Evolutionary conservation across 1,140 invertebrate species (phyloP).

Genomic region (Lepidurus packardi): DNA sequence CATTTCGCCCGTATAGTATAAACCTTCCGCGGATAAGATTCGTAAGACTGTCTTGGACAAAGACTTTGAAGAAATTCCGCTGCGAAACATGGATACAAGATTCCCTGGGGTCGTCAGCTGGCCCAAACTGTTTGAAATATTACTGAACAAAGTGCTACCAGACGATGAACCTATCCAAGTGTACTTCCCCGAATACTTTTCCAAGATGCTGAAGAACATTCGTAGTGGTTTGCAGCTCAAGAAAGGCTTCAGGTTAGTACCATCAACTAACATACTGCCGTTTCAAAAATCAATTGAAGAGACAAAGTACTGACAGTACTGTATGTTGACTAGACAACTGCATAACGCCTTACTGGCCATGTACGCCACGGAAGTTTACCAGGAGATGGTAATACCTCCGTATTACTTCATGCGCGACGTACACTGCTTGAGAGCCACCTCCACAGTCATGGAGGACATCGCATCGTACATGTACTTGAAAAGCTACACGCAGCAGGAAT

Average conservation of each 20-base stretch:
- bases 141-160: not conserved
- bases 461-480: not conserved
- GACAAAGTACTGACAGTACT: not conserved
- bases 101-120: not conserved
- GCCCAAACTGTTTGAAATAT: not conserved
- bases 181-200: not conserved
- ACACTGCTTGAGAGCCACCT: not conserved
- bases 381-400: not conserved
- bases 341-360: not conserved
- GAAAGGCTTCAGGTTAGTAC: not conserved
- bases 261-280: not conserved
- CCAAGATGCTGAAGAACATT: not conserved
- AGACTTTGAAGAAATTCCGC: not conserved
- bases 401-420: not conserved
- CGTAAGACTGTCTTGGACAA: not conserved
- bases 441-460: not conserved
- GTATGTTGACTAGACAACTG: not conserved
- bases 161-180: not conserved
- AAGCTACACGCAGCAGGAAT: not conserved
- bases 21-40: not conserved
- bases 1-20: not conserved
- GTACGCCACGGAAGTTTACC: not conserved
- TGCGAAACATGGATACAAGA: not conserved
- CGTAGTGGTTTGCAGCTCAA: not conserved
- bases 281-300: too few relatives aligned